These are phyloP conservation scores for Glomeris marginata DNA, from an alignment of 2,888 invertebrate genomes.

Conservation along the genomic window DNA sequence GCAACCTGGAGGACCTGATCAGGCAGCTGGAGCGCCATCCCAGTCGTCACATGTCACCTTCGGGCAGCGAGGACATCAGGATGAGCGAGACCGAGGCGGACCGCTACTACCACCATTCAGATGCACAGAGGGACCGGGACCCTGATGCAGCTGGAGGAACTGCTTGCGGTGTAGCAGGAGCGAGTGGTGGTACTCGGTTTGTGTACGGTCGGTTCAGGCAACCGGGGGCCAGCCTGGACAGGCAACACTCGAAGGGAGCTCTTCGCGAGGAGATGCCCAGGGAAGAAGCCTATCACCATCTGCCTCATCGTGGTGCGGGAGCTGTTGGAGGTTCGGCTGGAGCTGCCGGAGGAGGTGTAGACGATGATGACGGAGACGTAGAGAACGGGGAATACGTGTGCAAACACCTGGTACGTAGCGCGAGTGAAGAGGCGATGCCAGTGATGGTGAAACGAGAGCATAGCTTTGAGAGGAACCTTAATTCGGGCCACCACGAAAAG, in stretches of 20 bases:
- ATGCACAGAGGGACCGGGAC: conserved; percentile 6
- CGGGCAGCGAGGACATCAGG: conserved; percentile 71
- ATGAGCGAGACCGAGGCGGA: conserved; percentile 82
- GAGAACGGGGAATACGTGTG: conserved; percentile 19
- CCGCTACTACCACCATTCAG: conserved; percentile 66
- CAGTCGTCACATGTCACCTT: conserved; percentile 72
- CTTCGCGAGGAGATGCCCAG: background rate
- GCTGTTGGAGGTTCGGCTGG: conserved; percentile 2
- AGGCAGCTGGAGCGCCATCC: conserved; percentile 37
- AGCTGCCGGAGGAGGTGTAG: conserved; percentile 3
- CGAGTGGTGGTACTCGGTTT: conserved; percentile 39
- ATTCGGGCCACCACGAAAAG: conserved; percentile 18
- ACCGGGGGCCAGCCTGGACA: conserved; percentile 27
- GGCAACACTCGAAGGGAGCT: conserved; percentile 2
- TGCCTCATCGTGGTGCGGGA: background rate
- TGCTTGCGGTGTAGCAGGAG: conserved; percentile 32
- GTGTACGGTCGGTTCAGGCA: conserved; percentile 44
- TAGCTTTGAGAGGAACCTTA: conserved; percentile 18
- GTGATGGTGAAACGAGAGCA: conserved; percentile 18
- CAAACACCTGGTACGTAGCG: conserved; percentile 20
- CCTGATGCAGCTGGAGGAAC: conserved; percentile 7
- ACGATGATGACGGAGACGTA: conserved; percentile 17
- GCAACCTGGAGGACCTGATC: conserved; percentile 80
- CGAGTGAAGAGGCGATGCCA: conserved; percentile 21
- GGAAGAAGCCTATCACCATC: background rate